Conservation (phyloP, 2,888 invertebrate genomes). For the Hoplodrina ambigua region DNA sequence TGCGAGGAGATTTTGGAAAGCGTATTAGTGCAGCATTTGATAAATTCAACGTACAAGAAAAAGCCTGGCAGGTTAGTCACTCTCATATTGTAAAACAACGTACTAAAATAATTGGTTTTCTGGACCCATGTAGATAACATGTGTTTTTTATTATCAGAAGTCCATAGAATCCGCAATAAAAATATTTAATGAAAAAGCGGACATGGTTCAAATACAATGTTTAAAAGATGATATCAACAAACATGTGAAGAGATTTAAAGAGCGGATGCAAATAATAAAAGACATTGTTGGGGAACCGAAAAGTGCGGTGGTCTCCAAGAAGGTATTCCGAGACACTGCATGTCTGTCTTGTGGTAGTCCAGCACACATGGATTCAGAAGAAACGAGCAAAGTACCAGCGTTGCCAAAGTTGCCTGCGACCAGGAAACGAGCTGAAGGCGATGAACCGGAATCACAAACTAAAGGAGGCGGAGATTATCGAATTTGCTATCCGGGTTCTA, state of each 20-base stretch:
- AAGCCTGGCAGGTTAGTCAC: conserved; percentile 81
- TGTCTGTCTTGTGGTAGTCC: conserved; percentile 83
- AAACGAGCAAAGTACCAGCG: conserved; percentile 62
- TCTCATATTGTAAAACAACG: background rate
- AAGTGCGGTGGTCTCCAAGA: conserved; percentile 74
- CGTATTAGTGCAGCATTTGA: conserved; percentile 77
- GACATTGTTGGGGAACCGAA: conserved; percentile 83
- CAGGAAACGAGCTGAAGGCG: conserved; percentile 68
- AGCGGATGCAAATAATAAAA: conserved; percentile 66
- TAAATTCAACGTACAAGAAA: conserved; percentile 84
- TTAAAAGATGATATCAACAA: conserved; percentile 77
- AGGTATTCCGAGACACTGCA: conserved; percentile 75
- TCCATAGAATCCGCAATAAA: conserved; percentile 79
- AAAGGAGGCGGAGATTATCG: conserved; percentile 70
- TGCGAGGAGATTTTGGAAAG: conserved; percentile 80
- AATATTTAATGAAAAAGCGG: conserved; percentile 79
- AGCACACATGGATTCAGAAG: conserved; percentile 76
- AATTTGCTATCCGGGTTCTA: conserved; percentile 74
- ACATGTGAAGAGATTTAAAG: conserved; percentile 73
- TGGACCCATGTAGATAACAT: no score
- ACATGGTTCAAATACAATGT: conserved; percentile 72
- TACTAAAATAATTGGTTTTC: background rate
- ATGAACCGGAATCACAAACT: conserved; percentile 65
- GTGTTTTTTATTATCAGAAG: conserved; percentile 70
- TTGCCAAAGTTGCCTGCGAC: conserved; percentile 68